Evolutionary conservation across 2,888 invertebrate genomes (phyloP), one percentile per base, ranked within the genome.

Genomic region (Apamea crenata): DNA sequence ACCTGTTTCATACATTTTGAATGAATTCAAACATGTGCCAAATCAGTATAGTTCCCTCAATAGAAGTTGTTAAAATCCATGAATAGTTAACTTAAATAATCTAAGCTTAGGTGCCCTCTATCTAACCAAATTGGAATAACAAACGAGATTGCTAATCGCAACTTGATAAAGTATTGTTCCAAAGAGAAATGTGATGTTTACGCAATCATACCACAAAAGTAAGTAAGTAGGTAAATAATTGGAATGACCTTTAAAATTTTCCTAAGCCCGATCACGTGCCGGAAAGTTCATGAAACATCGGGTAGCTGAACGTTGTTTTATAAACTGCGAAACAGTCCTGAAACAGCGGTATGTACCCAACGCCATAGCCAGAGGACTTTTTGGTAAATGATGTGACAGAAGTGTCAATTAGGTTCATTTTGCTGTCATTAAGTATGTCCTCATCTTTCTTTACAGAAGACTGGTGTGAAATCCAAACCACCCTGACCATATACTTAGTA

Each of bases 401-500:
- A n/a, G 21, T 18, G 68, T 16, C 40, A 14, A 73, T 78, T 59
- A 65, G 68, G 72, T 82, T 82, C 40, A 77, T 59, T 73, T 82
- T 82, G 16, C 69, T 78, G 2, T 50, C 18, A 65, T 44, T 77
- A n/a, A 71, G 8, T 14, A 63, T 44, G 21, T n/a, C 32, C 25
- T 68, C 59, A 44, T 59, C 29, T 66, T 79, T 65, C 56, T 18
- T 67, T 61, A 59, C n/a, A 71, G 71, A 56, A 40, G n/a, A 71
- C 32, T 47, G 44, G 63, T 66, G 71, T 56, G 44, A 77, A 74
- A 78, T 67, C 72, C 66, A 53, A 36, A 63, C 36, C 65, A 50
- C 71, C 50, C 16, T 59, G n/a, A 59, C 56, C 25, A 36, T 75
- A 82, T 78, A 87, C 79, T 69, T 83, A 85, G 83, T 88, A 87